Conservation (phyloP, 1,140 invertebrate genomes). For the Aphis gossypii region DNA sequence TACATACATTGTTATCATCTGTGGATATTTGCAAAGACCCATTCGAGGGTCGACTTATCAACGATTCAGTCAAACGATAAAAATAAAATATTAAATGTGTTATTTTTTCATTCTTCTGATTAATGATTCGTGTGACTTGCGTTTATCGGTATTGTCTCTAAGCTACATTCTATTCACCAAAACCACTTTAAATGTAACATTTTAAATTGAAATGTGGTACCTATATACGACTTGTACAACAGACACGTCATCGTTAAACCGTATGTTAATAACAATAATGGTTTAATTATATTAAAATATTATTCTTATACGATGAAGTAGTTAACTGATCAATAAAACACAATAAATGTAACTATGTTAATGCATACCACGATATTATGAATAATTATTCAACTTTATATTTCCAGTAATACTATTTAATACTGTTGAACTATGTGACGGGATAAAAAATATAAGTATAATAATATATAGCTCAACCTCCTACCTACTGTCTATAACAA, state of each 20-base stretch:
- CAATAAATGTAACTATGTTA: neutral
- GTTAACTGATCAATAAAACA: neutral
- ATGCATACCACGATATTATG: neutral
- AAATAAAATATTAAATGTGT: constrained; percentile 1
- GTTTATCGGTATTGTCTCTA: neutral
- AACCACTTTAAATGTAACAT: constrained; percentile 21
- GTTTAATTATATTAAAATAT: neutral
- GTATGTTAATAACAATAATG: neutral
- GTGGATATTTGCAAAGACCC: neutral
- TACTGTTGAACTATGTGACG: neutral
- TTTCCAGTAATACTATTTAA: neutral
- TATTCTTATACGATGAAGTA: neutral
- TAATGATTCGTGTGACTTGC: neutral
- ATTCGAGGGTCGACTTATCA: neutral
- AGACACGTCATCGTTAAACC: neutral
- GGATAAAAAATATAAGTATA: neutral
- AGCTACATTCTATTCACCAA: neutral
- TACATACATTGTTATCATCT: neutral
- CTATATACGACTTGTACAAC: neutral
- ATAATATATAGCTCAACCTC: neutral
- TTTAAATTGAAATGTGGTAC: neutral
- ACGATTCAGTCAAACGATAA: neutral
- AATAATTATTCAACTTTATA: neutral
- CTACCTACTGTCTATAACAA: neutral
- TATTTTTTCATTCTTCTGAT: neutral